These are phyloP conservation scores for Antheraea assamensis DNA, from an alignment of 2,888 invertebrate genomes.

Conservation along the genomic window DNA sequence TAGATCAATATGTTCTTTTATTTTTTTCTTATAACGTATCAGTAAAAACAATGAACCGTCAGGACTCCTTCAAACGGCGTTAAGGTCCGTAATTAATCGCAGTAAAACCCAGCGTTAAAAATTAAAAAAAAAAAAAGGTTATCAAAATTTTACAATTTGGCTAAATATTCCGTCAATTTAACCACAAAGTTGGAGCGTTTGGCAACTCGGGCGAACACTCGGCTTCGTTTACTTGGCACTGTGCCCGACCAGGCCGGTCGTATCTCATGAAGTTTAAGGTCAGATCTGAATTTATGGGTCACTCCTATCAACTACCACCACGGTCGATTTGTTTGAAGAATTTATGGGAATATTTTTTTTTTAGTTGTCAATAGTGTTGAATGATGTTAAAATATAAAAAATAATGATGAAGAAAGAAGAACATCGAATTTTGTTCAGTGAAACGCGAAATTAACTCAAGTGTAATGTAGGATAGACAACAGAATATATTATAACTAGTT, in stretches of 20 bases:
- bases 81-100: not conserved
- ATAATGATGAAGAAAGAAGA: not conserved
- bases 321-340: conserved; percentile 33
- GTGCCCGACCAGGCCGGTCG: conserved; percentile 25
- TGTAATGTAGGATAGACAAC: not conserved
- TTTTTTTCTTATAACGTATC: no score
- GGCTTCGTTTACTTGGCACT: conserved; percentile 25
- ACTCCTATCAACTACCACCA: conserved; percentile 23
- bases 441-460: not conserved
- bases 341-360: conserved; percentile 25
- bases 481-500: not conserved
- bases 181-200: conserved; percentile 17
- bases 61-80: not conserved
- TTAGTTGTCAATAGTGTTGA: not conserved
- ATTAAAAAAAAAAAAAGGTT: not conserved
- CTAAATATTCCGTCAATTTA: conserved; percentile 22
- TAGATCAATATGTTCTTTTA: no score
- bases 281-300: conserved; percentile 26
- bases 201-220: conserved; percentile 7
- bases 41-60: not conserved
- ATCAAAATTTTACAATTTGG: conserved; percentile 21
- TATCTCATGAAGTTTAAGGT: conserved; percentile 32
- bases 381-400: not conserved
- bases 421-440: not conserved
- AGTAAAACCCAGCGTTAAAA: not conserved